Percentiles rank a stretch among this genome's conserved stretches.
Evolutionary conservation across 1,140 invertebrate genomes (phyloP).

Genomic region (Archegozetes longisetosus): DNA sequence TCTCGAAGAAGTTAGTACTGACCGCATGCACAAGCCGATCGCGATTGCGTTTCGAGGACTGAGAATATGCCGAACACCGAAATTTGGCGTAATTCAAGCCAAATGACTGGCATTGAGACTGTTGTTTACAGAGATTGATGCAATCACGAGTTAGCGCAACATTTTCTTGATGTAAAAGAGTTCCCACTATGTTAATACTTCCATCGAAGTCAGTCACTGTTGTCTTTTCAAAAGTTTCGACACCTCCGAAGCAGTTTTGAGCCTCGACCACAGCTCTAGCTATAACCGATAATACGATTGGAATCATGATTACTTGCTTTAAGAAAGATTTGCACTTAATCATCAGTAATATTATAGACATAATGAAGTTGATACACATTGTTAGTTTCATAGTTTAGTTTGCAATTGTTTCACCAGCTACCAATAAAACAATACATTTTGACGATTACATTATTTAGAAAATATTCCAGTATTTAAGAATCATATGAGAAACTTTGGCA

Average conservation of each 20-base stretch:
- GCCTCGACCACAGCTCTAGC: conserved; percentile 2
- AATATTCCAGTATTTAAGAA: too few relatives aligned
- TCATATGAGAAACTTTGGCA: too few relatives aligned
- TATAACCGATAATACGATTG: conserved; percentile 12
- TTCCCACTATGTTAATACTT: neutral
- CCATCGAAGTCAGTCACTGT: conserved; percentile 24
- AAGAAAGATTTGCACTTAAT: too few relatives aligned
- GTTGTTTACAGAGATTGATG: conserved; percentile 32
- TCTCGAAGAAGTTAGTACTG: conserved; percentile 33
- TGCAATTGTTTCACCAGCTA: too few relatives aligned
- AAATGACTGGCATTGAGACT: conserved; percentile 30
- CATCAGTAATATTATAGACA: too few relatives aligned
- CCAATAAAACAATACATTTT: too few relatives aligned
- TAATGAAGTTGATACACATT: too few relatives aligned
- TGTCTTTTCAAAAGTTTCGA: conserved; percentile 34
- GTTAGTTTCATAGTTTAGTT: too few relatives aligned
- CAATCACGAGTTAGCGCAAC: conserved; percentile 34
- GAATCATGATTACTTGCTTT: conserved; percentile 16
- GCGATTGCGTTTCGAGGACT: conserved; percentile 21
- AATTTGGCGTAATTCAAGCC: conserved; percentile 32
- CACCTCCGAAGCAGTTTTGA: conserved; percentile 32
- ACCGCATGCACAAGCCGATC: conserved; percentile 22
- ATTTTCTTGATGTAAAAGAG: conserved; percentile 30
- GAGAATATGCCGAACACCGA: conserved; percentile 29
- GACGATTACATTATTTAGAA: too few relatives aligned